Evolutionary conservation across 2,888 invertebrate genomes (phyloP), one percentile per base, ranked within the genome.

Genomic region (Mechanitis mazaeus): DNA sequence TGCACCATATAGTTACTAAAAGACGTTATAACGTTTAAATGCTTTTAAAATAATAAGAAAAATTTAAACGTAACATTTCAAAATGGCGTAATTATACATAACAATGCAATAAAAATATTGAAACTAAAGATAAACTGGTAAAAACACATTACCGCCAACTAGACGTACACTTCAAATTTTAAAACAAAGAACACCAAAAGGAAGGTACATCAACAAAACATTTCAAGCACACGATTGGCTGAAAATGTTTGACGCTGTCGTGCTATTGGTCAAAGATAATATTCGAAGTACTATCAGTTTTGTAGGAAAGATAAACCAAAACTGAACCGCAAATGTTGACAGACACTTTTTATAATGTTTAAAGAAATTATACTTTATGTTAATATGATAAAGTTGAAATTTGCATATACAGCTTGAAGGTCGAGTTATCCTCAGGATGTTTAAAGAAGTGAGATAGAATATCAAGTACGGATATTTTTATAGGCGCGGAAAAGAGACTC

Each of bases 211-310:
- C 81, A 81, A 75, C 75, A 70, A 76, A 79, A 76, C 59, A 72
- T 71, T 75, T 75, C 73, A 69, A 73, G 73, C 72, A 69, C 77
- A 79, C 78, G 76, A 89, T 90, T 90, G 90, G 90, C 77, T 80
- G 79, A 77, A 84, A 87, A 84, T 77, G 77, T 75, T 72, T 74
- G 70, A 71, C 73, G 80, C 81, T 77, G 78, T 79, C 80, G 79
- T 83, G 74, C 84, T 83, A 90, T 90, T 90, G 90, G 90, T 81
- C 86, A 86, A 86, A 87, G 87, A 90, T 88, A 89, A 90, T 86
- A 79, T 86, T 87, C 83, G 83, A 80, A 77, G 74, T 79, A 82
- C 81, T 83, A 83, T 81, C 82, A 80, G 83, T 84, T 83, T 79
- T 83, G 83, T 83, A 83, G 85, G 84, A 85, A 84, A 84, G 86